Conservation (phyloP, 1,140 invertebrate genomes). For the Leptopilina clavipes region DNA sequence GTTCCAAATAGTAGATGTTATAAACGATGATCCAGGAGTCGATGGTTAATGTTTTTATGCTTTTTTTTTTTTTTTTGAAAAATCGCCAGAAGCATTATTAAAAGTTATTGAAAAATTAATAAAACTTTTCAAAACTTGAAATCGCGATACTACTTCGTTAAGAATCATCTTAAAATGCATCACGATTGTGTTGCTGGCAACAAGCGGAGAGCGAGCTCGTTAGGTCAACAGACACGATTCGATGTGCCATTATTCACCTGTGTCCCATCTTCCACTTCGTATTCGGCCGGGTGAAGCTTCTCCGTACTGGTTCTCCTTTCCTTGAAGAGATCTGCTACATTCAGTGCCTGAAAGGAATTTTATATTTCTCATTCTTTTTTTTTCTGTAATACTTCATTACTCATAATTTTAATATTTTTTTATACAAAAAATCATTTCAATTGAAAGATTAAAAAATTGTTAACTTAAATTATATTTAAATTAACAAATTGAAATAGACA, state of each 20-base stretch:
- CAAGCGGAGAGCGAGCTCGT: constrained; percentile 65
- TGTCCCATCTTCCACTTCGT: constrained; percentile 63
- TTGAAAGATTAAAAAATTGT: too few species aligned
- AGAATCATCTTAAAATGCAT: constrained; percentile 39
- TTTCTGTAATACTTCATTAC: background rate
- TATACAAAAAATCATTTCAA: too few species aligned
- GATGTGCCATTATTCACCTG: constrained; percentile 73
- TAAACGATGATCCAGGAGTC: background rate
- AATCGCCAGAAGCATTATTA: background rate
- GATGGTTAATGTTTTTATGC: background rate
- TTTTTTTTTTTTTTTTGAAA: background rate
- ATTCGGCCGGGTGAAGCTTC: constrained; percentile 61
- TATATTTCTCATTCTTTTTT: background rate
- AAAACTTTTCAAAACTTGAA: background rate
- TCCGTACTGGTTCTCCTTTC: constrained; percentile 49
- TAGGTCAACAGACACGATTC: constrained; percentile 68
- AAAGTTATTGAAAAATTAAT: background rate
- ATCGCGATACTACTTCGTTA: constrained; percentile 8
- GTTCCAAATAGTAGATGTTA: background rate
- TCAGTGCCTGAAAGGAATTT: constrained; percentile 56
- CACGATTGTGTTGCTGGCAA: constrained; percentile 53
- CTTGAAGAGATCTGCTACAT: constrained; percentile 65
- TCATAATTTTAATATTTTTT: background rate
- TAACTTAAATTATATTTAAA: too few species aligned
- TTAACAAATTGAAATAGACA: too few species aligned